Evolutionary conservation across 2,113 vertebrate genomes (phyloP).

Genomic region (Barbus barbus): DNA sequence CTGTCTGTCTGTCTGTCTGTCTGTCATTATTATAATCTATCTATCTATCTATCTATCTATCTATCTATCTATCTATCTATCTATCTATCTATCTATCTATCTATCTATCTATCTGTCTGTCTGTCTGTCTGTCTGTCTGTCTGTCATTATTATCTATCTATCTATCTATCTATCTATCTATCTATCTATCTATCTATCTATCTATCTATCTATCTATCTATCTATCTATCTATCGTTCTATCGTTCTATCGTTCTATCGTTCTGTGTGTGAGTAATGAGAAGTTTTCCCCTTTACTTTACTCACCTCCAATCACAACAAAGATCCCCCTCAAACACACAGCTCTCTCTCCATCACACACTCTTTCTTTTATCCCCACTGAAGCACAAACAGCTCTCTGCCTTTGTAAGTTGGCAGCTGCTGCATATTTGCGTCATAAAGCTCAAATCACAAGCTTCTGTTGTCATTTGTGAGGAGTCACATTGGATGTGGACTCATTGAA

Average conservation of each 20-base stretch:
- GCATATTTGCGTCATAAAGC: conserved; percentile 69
- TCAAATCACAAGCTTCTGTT: conserved; percentile 70
- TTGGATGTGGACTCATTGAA: conserved; percentile 74
- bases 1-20: background rate
- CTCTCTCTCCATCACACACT: conserved; percentile 33
- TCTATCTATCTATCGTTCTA: background rate
- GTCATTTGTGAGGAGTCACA: conserved; percentile 66
- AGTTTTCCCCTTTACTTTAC: conserved; percentile 61
- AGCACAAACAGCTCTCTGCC: conserved; percentile 76
- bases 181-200: background rate
- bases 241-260: background rate
- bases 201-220: background rate
- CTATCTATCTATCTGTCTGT: background rate
- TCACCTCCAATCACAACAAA: conserved; percentile 87
- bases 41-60: background rate
- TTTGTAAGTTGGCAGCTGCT: conserved; percentile 78
- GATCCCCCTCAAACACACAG: conserved; percentile 32
- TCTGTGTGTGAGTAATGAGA: conserved; percentile 84
- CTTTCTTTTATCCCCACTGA: conserved; percentile 71
- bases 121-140: background rate
- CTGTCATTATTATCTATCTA: background rate
- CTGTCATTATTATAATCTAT: background rate
- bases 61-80: background rate
- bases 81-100: background rate
- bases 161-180: background rate